A percentile compares a stretch with the other conserved stretches of the same genome.
Conservation (phyloP, 2,113 vertebrate genomes). For the Cololabis saira region DNA sequence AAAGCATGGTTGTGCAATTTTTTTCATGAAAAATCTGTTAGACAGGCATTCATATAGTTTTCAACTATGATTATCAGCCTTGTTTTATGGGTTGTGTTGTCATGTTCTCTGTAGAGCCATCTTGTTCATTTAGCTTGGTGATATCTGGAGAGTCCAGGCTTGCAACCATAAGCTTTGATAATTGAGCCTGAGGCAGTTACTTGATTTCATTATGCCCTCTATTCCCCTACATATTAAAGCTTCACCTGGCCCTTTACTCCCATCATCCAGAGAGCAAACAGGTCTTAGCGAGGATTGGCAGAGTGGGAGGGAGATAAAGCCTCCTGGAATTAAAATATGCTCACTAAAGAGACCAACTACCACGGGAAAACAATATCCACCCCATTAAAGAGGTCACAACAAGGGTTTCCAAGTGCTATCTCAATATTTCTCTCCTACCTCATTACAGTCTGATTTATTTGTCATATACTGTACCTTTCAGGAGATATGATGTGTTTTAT, state of each 20-base stretch:
- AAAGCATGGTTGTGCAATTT: not conserved
- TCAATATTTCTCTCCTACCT: slow-evolving; percentile 28
- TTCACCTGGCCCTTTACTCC: slow-evolving; percentile 41
- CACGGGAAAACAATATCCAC: slow-evolving; percentile 51
- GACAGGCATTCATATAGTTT: too few species aligned
- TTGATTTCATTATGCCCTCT: slow-evolving; percentile 53
- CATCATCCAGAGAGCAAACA: slow-evolving; percentile 41
- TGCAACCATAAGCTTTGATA: slow-evolving; percentile 53
- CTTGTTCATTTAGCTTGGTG: slow-evolving; percentile 7
- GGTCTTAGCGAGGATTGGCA: slow-evolving; percentile 41
- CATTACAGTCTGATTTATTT: slow-evolving; percentile 57
- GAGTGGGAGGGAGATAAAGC: slow-evolving; percentile 24
- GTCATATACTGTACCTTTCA: slow-evolving; percentile 30
- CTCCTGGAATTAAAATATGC: slow-evolving; percentile 74
- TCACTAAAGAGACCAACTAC: slow-evolving; percentile 58
- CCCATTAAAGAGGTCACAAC: slow-evolving; percentile 54
- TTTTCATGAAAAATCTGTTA: not conserved
- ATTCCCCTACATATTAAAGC: slow-evolving; percentile 54
- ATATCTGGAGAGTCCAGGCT: slow-evolving; percentile 19
- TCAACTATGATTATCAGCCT: too few species aligned
- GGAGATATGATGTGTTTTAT: not conserved
- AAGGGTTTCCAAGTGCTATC: slow-evolving; percentile 42
- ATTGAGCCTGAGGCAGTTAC: slow-evolving; percentile 57
- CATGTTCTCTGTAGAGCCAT: not conserved
- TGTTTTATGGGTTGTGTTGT: not conserved